Base-by-base conservation (phyloP, 2,888 invertebrate species). In the Ormia ochracea region DNA sequence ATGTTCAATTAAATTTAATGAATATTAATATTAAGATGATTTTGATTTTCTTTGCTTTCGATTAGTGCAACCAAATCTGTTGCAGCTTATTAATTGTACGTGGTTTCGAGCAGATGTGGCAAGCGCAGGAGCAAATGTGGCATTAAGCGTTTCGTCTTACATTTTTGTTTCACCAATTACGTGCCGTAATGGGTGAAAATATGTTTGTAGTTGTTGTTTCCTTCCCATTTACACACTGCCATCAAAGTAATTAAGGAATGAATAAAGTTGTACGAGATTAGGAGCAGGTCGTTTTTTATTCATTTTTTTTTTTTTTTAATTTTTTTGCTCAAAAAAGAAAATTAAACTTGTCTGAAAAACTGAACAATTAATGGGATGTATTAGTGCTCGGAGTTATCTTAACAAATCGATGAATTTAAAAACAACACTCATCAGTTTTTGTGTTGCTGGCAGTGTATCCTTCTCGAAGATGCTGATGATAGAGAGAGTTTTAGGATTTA, bases 21-120 rank as follows among this genome's bases (percentile, higher is more conserved):
- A 76, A 70, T 68, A 73, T 76, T 82, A 82, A 81, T 82, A 81
- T 76, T 81, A 82, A 81, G 76, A 66, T 70, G 78, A 52, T 69
- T 77, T 74, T 69, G 61, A 68, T 78, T 75, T 54, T 50, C 26
- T 48, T 69, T 63, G 19, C 33, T 72, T 72, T 72, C 38, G 21
- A 14, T 17, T 43, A 14, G 33, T 31, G 63, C 54, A 14, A 59
- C 58, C 54, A 41, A 77, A 50, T 21, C 21, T 45, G 45, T 43
- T 68, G 50, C 21, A 43, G 41, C 52, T 58, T 58, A 19, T 52
- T 61, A 61, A 61, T 76, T 69, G 58, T 41, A 31, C 50, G 38
- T 23, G 50, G 48, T 61, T 72, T 17, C 17, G 43, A 63, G 61
- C 33, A 36, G 36, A 45, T 38, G 56, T 58, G 45, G 45, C 14